Conservation (phyloP, 2,113 vertebrate genomes). For the Salminus brasiliensis region DNA sequence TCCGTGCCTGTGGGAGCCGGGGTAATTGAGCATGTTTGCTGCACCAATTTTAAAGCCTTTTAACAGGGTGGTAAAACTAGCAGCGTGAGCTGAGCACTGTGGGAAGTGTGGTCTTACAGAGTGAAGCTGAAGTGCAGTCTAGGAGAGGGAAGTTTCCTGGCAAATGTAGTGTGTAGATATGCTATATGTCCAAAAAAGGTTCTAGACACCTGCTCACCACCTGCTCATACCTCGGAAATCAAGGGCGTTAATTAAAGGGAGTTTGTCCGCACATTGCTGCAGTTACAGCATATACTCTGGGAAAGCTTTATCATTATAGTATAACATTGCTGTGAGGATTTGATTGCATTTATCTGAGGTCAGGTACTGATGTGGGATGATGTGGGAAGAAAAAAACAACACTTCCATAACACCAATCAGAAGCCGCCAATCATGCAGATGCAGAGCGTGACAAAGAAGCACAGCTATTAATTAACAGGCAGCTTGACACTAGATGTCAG, state of each 20-base stretch:
- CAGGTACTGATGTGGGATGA: background rate
- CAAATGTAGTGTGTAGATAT: background rate
- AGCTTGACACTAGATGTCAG: no score
- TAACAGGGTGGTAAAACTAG: conserved; percentile 65
- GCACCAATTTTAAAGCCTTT: conserved; percentile 73
- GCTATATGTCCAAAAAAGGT: background rate
- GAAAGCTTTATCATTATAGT: background rate
- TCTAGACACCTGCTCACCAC: background rate
- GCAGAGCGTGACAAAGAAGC: no score
- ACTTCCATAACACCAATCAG: background rate
- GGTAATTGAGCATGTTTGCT: conserved; percentile 81
- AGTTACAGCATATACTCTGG: background rate
- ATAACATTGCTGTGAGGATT: background rate
- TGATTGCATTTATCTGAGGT: background rate
- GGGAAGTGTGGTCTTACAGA: conserved; percentile 33
- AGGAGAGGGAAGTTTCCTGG: background rate
- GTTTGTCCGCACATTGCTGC: no score
- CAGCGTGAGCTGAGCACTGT: conserved; percentile 35
- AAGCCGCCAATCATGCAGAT: no score
- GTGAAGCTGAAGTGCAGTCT: conserved; percentile 3
- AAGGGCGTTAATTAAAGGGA: background rate
- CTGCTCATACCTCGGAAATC: background rate
- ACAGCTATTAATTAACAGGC: no score
- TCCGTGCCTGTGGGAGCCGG: conserved; percentile 66
- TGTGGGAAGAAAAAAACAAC: no score